Evolutionary conservation across 2,113 vertebrate species (phyloP), one percentile per base, ranked within the genome.

Genomic region (Cyanoliseus patagonus): DNA sequence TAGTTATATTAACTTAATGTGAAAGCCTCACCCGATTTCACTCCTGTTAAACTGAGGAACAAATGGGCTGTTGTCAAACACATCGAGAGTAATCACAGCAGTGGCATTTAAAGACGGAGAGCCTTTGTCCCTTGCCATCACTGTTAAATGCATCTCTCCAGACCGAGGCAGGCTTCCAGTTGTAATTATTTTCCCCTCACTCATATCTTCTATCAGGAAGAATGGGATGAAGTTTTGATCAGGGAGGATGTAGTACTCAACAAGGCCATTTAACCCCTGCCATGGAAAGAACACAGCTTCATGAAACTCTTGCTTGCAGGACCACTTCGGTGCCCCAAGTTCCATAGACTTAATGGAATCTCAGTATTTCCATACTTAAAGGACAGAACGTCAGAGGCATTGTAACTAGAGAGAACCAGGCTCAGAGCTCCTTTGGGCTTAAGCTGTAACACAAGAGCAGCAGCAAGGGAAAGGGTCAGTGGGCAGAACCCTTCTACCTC

Each of bases 41-140:
- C 78, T 95, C 49, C 35, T 7, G 20, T 92, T 93, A 84, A 98
- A 88, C n/a, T 0, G 70, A 53, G 97, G 97, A n/a, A 94, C 15
- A 22, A 93, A 95, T 0, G 93, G 88, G 0, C 55, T 67, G 86
- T 95, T 97, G 89, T 97, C 94, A 47, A 64, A 61, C 68, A 97
- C 92, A 1, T 63, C 73, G 8, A 98, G 67, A 70, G 88, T 85
- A 53, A 98, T 66, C 25, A 42, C 1, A 74, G 93, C 86, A 28
- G 90, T 97, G 70, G 8, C 46, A 59, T 89, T 97, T 66, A 97
- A 52, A 30, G 97, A 20, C 15, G 97, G 97, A 77, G 33, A 95
- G 6, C 97, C 97, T 81, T 74, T 96, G 94, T 98, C 97, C 79
- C 73, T 96, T 15, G 96, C 97, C 83, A 97, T 92, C 66, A 97